Evolutionary conservation across 2,113 vertebrate genomes (phyloP), one percentile per base, ranked within the genome.

Genomic region (Abramis brama): DNA sequence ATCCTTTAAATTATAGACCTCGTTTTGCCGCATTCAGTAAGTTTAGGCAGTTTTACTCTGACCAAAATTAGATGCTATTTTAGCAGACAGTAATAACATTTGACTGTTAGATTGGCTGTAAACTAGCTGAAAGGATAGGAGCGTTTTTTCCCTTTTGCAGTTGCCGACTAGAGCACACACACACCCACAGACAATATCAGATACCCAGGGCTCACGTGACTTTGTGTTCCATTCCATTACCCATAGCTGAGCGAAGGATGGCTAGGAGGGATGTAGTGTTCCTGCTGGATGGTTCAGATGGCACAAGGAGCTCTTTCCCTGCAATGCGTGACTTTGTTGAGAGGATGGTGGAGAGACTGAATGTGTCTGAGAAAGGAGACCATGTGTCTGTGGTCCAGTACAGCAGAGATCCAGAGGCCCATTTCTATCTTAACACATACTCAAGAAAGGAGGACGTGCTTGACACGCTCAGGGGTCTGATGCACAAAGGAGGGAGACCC

Each of bases 251-350:
- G 88, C 68, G 94, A 93, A 25, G 90, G 88, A 87, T 36, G 52
- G 52, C 76, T 59, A 97, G 95, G 91, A 96, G 93, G 83, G 98
- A 99, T 0, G 83, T 99, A 0, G 98, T 99, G 8, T 99, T 99
- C 91, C 96, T 99, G 1, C 94, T 99, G 10, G 98, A 99, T 91
- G 97, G 97, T 79, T 99, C 98, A 0, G 95, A 96, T 97, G 3
- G 92, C 90, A 55, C 0, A 81, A 0, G 89, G 87, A 0, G 96
- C 96, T 15, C 87, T 97, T 0, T 96, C 94, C 52, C 95, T 97
- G 50, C 52, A 59, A 97, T 99, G 55, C 95, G 97, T 19, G 97
- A 99, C 88, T 99, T 99, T 85, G 94, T 99, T 15, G 39, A 91
- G 83, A 95, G 87, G 87, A 93, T 97, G 7, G 95, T 99, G 30